These are phyloP conservation scores for Sisyra terminalis DNA, from an alignment of 2,888 invertebrate species.

Conservation along the genomic window DNA sequence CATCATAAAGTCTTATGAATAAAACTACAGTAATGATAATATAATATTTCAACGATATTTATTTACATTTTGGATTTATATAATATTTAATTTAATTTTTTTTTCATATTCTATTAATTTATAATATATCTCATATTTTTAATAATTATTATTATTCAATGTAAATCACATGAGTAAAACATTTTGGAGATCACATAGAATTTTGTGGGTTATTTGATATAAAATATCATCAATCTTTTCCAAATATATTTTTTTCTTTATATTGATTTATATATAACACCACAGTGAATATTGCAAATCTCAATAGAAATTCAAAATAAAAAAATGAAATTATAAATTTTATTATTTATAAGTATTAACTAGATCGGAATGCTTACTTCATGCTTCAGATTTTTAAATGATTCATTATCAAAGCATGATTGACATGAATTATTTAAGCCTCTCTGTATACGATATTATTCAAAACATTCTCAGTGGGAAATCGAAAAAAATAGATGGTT, in stretches of 20 bases:
- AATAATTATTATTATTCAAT: constrained; percentile 11
- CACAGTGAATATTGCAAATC: constrained; percentile 2
- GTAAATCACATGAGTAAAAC: constrained; percentile 13
- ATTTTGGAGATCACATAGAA: constrained; percentile 39
- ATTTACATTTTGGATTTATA: constrained; percentile 10
- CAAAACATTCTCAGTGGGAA: no score
- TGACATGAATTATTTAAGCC: no score
- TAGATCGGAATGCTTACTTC: constrained; percentile 5
- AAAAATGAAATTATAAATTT: constrained; percentile 2
- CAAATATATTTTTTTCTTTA: neutral
- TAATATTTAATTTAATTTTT: neutral
- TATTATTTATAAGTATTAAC: no score
- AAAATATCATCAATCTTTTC: neutral
- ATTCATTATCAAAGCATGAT: neutral
- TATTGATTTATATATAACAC: neutral
- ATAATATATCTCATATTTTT: no score
- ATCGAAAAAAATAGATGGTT: no score
- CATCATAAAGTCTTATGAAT: constrained; percentile 10
- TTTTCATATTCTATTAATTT: no score
- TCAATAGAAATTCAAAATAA: neutral
- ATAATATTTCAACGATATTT: constrained; percentile 11
- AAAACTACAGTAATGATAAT: constrained; percentile 11
- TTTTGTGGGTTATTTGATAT: constrained; percentile 20
- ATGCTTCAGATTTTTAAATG: neutral
- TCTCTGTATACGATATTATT: no score